Percentiles rank a stretch among this genome's conserved stretches.
These are phyloP conservation scores for Aphodius granarius DNA, from an alignment of 2,888 invertebrate species.

Conservation along the genomic window DNA sequence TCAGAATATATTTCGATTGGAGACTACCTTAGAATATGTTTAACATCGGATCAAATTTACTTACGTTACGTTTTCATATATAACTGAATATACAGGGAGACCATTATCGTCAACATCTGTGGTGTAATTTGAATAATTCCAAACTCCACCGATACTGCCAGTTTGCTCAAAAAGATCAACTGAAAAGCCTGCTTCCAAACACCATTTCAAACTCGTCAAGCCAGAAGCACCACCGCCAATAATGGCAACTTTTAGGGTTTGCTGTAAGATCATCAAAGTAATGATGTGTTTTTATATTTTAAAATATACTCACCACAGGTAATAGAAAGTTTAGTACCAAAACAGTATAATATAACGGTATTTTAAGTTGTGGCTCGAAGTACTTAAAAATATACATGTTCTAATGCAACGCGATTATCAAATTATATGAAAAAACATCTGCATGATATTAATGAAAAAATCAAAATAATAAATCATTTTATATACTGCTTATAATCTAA, in stretches of 20 bases:
- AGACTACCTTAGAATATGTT: slow-evolving; percentile 79
- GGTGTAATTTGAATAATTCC: slow-evolving; percentile 67
- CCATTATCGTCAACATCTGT: slow-evolving; percentile 69
- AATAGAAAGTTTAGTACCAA: not conserved
- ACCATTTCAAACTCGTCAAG: slow-evolving; percentile 6
- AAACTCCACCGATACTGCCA: slow-evolving; percentile 74
- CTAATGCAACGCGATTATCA: too few species aligned
- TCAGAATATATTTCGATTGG: too few species aligned
- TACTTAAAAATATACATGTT: too few species aligned
- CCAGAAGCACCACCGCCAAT: slow-evolving; percentile 17
- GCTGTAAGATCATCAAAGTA: not conserved
- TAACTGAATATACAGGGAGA: slow-evolving; percentile 73
- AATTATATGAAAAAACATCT: too few species aligned
- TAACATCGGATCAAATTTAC: slow-evolving; percentile 66
- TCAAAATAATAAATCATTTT: too few species aligned
- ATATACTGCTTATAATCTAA: too few species aligned
- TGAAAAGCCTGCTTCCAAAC: not conserved
- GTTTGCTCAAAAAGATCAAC: slow-evolving; percentile 36
- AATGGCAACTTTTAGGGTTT: slow-evolving; percentile 10
- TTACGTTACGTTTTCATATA: slow-evolving; percentile 76
- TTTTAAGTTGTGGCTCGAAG: not conserved
- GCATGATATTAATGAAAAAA: too few species aligned
- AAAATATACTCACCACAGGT: not conserved
- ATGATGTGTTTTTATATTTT: not conserved
- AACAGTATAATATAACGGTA: not conserved